Conservation (phyloP, 1,140 invertebrate genomes). For the Camponotus pennsylvanicus region DNA sequence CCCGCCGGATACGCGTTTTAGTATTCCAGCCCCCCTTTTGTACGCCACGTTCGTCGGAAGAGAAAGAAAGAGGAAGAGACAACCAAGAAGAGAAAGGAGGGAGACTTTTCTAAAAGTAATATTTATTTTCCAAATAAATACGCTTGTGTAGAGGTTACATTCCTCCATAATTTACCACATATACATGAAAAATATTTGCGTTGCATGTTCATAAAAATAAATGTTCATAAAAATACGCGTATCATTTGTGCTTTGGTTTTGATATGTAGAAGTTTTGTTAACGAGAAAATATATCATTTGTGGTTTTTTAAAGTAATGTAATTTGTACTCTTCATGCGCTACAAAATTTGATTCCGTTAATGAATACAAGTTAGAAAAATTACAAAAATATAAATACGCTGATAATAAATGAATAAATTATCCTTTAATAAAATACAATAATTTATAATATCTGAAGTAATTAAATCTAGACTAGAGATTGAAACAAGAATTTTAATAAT, state of each 20-base stretch:
- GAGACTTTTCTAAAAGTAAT: conserved; percentile 4
- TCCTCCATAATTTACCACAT: conserved; percentile 3
- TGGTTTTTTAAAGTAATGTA: background rate
- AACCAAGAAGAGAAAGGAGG: background rate
- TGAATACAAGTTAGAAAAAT: background rate
- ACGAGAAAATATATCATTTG: background rate
- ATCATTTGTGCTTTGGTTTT: background rate
- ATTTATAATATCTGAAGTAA: background rate
- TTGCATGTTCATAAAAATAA: background rate
- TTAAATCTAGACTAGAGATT: background rate
- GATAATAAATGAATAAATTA: background rate
- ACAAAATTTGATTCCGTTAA: background rate
- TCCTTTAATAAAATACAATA: background rate
- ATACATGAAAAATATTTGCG: background rate
- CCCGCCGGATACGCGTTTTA: conserved; percentile 47
- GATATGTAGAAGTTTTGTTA: background rate
- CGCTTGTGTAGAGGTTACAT: background rate
- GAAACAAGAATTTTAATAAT: conserved; percentile 10
- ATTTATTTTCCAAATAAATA: conserved; percentile 37
- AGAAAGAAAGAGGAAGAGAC: background rate
- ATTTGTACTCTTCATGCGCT: background rate
- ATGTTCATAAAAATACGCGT: background rate
- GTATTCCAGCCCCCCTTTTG: conserved; percentile 62
- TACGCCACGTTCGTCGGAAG: conserved; percentile 45
- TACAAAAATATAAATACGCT: background rate